These are phyloP conservation scores for Rhinoptilus africanus DNA, from an alignment of 2,113 vertebrate species.

Conservation along the genomic window DNA sequence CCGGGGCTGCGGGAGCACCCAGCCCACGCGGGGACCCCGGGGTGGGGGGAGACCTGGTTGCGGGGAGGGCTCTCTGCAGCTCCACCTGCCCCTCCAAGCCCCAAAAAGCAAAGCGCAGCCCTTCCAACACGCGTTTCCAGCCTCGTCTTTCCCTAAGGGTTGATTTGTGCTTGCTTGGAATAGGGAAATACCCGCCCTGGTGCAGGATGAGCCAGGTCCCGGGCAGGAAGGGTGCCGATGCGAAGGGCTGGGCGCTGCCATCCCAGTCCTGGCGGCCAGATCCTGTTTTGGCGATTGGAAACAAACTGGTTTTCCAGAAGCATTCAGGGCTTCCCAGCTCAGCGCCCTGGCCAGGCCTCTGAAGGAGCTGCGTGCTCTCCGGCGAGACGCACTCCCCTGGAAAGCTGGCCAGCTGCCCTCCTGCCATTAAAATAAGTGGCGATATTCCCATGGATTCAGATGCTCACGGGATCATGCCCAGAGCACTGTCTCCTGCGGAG, in stretches of 20 bases:
- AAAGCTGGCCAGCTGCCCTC: not conserved
- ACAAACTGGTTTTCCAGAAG: not conserved
- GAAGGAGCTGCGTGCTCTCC: not conserved
- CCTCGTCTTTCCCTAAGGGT: not conserved
- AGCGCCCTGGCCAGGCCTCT: rapidly evolving
- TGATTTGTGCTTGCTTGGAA: not conserved
- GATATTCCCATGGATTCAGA: not conserved
- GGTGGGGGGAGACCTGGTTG: rapidly evolving
- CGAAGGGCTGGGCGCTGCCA: rapidly evolving
- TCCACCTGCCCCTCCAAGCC: not conserved
- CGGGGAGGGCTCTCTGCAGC: not conserved
- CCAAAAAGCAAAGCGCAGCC: not conserved
- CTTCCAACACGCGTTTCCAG: not conserved
- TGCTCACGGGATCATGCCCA: not conserved
- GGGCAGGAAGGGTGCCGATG: rapidly evolving
- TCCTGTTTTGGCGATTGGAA: not conserved
- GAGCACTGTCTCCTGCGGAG: not conserved
- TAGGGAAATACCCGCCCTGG: not conserved
- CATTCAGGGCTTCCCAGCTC: rapidly evolving
- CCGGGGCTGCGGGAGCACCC: not conserved
- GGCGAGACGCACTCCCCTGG: not conserved
- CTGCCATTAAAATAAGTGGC: not conserved
- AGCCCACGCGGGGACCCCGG: rapidly evolving
- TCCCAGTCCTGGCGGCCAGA: not conserved
- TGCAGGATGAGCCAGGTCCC: not conserved